Base-by-base conservation (phyloP, 2,113 vertebrate genomes). In the Tenebrosternarchus preto region DNA sequence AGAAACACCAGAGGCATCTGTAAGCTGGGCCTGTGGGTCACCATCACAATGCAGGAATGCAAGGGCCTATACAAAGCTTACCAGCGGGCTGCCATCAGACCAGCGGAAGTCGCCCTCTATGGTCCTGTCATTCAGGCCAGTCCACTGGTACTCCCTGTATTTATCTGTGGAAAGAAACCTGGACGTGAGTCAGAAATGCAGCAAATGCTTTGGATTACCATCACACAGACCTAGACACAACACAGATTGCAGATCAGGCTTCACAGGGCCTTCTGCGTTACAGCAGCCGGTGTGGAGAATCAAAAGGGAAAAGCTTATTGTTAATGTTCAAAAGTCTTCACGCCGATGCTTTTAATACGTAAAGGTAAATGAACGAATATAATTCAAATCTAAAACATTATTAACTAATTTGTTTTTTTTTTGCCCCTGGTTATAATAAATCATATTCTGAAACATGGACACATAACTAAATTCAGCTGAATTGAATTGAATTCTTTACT, bases 101-200 rank as follows among this genome's bases (percentile, higher is more conserved):
- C 96, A 98, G 88, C 93, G 94, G 89, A 98, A 98, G 70, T 98
- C 96, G 33, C 96, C 96, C 83, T 97, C 96, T 3, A 98, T 96
- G 76, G 95, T 97, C 12, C 93, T 90, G 90, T 98, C 97, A 1
- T 98, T 98, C 17, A 98, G 85, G 22, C 97, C 97, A 0, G 95
- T 96, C 97, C 97, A 98, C 85, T 98, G 97, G 85, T 98, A 97
- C 4, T 98, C 96, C 84, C 82, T 90, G 90, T 95, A 98, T 70
- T 90, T 93, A 77, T 93, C 97, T 98, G 76, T 50, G 12, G 29
- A 79, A 71, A 76, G 22, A 69, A 66, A 79, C 27, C 57, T 64
- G 71, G 19, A 39, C 7, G 4, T 75, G 11, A 74, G 7, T 64
- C 22, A 33, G 60, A 78, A n/a, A 43, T 50, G 8, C 27, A 29